Conservation (phyloP, 1,140 invertebrate species). For the Drosophila asahinai region DNA sequence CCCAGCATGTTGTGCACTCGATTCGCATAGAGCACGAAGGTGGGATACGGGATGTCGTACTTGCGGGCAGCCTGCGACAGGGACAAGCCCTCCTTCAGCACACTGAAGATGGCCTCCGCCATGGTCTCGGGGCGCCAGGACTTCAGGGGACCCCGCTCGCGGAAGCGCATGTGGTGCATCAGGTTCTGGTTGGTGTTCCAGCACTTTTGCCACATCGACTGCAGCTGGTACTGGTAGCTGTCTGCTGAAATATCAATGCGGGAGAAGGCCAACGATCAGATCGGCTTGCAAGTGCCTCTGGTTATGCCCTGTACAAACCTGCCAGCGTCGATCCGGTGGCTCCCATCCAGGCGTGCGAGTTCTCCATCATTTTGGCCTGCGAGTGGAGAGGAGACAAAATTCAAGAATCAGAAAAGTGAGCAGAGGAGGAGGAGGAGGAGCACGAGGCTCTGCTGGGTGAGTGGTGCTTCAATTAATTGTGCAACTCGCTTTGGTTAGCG, state of each 20-base stretch:
- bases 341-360: slow-evolving; percentile 95
- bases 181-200: slow-evolving; percentile 94
- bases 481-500: slow-evolving; percentile 67
- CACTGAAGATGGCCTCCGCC: slow-evolving; percentile 96
- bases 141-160: slow-evolving; percentile 95
- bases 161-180: slow-evolving; percentile 94
- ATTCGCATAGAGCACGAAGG: slow-evolving; percentile 96
- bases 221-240: slow-evolving; percentile 96
- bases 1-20: slow-evolving; percentile 97
- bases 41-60: slow-evolving; percentile 97
- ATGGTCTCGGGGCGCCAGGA: slow-evolving; percentile 97
- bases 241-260: slow-evolving; percentile 86
- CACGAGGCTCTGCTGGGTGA: slow-evolving; percentile 17
- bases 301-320: slow-evolving; percentile 88
- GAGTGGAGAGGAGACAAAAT: slow-evolving; percentile 54
- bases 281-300: slow-evolving; percentile 12
- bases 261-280: slow-evolving; percentile 24
- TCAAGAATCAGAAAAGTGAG: slow-evolving; percentile 14
- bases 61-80: slow-evolving; percentile 96
- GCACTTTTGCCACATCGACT: slow-evolving; percentile 97
- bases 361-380: slow-evolving; percentile 95
- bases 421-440: neutral
- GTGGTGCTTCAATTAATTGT: slow-evolving; percentile 65
- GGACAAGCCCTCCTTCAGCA: slow-evolving; percentile 94
- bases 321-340: slow-evolving; percentile 93